A percentile compares a stretch with the other conserved stretches of the same genome.
Evolutionary conservation across 2,888 invertebrate species (phyloP).

Genomic region (Aplocera efformata): DNA sequence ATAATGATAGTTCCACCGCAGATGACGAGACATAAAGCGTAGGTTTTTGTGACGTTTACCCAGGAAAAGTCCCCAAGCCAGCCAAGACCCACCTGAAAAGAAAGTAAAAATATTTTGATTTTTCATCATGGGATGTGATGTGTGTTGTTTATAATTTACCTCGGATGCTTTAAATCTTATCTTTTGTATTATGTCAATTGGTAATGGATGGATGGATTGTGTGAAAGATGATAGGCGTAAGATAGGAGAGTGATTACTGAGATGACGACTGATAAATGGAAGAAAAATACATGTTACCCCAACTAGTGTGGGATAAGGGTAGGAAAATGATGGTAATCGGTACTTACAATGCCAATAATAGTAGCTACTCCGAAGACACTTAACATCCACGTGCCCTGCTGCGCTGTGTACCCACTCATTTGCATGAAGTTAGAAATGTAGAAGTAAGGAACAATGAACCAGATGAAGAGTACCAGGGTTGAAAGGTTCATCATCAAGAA

Average conservation of each 20-base stretch:
- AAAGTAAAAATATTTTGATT: too few relatives aligned
- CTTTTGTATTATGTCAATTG: too few relatives aligned
- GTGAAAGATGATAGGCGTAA: too few relatives aligned
- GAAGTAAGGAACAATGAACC: conserved; percentile 97
- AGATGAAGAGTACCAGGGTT: conserved; percentile 94
- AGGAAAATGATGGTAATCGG: too few relatives aligned
- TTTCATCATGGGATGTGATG: too few relatives aligned
- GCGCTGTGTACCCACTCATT: conserved; percentile 80
- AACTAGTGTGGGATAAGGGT: too few relatives aligned
- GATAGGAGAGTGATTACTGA: too few relatives aligned
- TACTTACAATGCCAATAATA: conserved; percentile 91
- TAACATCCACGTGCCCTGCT: conserved; percentile 87
- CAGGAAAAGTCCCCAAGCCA: conserved; percentile 94
- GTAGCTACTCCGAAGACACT: conserved; percentile 94
- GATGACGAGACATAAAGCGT: conserved; percentile 87
- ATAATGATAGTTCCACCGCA: conserved; percentile 82
- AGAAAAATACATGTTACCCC: too few relatives aligned
- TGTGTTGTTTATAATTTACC: too few relatives aligned
- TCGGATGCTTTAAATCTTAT: too few relatives aligned
- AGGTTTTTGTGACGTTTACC: conserved; percentile 92
- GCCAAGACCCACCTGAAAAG: conserved; percentile 86
- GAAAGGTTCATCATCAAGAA: conserved; percentile 92
- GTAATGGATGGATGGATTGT: too few relatives aligned
- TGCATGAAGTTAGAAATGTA: conserved; percentile 92
- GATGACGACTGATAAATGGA: too few relatives aligned